Base-by-base conservation (phyloP, 2,113 vertebrate genomes). In the Microcebus murinus region DNA sequence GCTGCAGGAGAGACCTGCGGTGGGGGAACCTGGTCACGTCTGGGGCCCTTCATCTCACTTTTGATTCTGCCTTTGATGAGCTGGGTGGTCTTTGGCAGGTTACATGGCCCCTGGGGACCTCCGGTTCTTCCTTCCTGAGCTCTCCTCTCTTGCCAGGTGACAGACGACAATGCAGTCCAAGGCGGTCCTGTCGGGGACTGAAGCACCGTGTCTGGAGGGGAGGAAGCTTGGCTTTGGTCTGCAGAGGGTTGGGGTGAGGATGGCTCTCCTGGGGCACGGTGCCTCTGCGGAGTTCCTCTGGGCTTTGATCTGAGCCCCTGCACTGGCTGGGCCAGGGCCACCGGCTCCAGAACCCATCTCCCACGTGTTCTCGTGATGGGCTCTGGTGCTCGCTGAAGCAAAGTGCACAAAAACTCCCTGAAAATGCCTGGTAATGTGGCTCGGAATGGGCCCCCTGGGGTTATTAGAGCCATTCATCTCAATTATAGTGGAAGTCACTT, bases 381-480 rank as follows among this genome's bases (percentile, higher is more conserved):
- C 94, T 65, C 0, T 0, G 17, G 79, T 88, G 84, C n/a, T 97
- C 86, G 82, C 63, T 87, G 95, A 97, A 63, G 31, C 91, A 96
- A 57, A 74, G 90, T 92, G 77, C 82, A 68, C 65, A 90, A 77
- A 77, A 98, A 39, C 42, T 79, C 90, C 87, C 90, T 21, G 7
- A 63, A 96, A 97, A 95, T 27, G 85, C 94, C 97, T 94, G 97
- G 85, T 74, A 97, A 97, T 65, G 90, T 36, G 96, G 79, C 90
- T 97, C 29, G 34, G 97, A 98, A 97, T 97, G 92, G 98, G 61
- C 96, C 96, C 95, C 96, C 61, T 96, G 97, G 92, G 96, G 94
- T 97, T 98, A 98, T 98, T 98, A 98, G 98, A 97, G 81, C 87
- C 95, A 98, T 98, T 97, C 90, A 90, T 98, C 97, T 98, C 98